phyloP scores from a whole-genome alignment of 1,140 invertebrate species.

The Drosophila eugracilis region DNA sequence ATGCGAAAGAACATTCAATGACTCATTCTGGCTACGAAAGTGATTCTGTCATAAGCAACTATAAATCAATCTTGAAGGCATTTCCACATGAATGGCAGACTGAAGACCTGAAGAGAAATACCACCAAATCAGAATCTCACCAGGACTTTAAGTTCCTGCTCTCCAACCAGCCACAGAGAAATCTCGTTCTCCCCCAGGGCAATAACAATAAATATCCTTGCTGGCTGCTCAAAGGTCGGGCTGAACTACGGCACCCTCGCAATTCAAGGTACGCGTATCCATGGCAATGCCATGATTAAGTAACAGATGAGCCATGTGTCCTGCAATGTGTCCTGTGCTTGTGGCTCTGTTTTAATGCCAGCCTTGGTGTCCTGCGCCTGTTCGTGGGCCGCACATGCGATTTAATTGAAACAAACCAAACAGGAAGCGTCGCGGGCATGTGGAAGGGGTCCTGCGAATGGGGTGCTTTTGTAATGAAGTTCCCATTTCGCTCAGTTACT shows the following conservation, averaged over 20 bases:
- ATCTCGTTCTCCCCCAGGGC: conserved; percentile 12
- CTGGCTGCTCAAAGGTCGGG: conserved; percentile 35
- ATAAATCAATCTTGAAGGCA: conserved; percentile 34
- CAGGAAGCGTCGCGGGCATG: conserved; percentile 60
- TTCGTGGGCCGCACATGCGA: conserved; percentile 71
- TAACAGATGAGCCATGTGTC: conserved; percentile 74
- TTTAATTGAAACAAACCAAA: conserved; percentile 83
- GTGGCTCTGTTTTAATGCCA: conserved; percentile 15
- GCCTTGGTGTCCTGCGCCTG: conserved; percentile 18
- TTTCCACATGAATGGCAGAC: conserved; percentile 23
- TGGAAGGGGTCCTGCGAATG: conserved; percentile 39
- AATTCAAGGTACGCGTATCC: conserved; percentile 57
- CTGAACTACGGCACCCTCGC: conserved; percentile 37
- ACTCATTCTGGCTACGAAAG: conserved; percentile 14
- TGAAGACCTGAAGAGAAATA: conserved; percentile 28
- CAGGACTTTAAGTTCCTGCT: conserved; percentile 17
- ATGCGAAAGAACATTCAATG: too few species aligned
- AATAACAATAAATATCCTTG: conserved; percentile 55
- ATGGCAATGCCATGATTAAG: conserved; percentile 83
- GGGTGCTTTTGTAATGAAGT: conserved; percentile 81
- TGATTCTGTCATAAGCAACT: conserved; percentile 27
- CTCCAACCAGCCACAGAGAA: not conserved
- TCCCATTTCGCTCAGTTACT: conserved; percentile 70
- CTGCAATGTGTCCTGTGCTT: conserved; percentile 44
- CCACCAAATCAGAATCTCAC: conserved; percentile 24